Evolutionary conservation across 1,140 invertebrate genomes (phyloP).

Genomic region (Papilio polyxenes): DNA sequence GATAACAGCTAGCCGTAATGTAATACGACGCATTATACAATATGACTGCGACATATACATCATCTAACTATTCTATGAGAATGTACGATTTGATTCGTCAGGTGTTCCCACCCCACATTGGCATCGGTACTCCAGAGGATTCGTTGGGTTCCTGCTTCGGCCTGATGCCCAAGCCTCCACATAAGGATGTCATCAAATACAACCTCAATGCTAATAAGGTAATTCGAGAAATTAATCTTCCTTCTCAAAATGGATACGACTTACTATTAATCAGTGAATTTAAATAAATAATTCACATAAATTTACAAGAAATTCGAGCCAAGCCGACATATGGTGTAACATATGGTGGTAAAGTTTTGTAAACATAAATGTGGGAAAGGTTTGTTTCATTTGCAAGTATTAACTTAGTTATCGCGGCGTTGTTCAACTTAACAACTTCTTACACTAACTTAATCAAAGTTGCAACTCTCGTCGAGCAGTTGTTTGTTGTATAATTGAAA

Average conservation of each 20-base stretch:
- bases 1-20: too few relatives aligned
- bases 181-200: constrained; percentile 85
- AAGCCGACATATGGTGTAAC: not conserved
- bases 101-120: constrained; percentile 83
- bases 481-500: constrained; percentile 39
- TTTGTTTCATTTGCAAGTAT: constrained; percentile 28
- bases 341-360: constrained; percentile 13
- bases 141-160: constrained; percentile 85
- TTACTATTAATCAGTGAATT: not conserved
- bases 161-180: constrained; percentile 85
- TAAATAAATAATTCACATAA: not conserved
- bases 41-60: too few relatives aligned
- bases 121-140: constrained; percentile 88
- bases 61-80: too few relatives aligned
- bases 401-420: constrained; percentile 24
- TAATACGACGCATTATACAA: too few relatives aligned
- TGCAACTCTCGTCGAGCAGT: constrained; percentile 43
- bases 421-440: constrained; percentile 42
- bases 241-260: too few relatives aligned
- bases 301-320: not conserved
- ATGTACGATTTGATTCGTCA: constrained; percentile 21
- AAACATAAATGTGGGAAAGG: constrained; percentile 14
- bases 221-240: constrained; percentile 31
- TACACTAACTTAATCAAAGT: constrained; percentile 53
- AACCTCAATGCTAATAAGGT: constrained; percentile 84